Percentiles rank a stretch among this genome's conserved stretches.
Evolutionary conservation across 2,113 vertebrate species (phyloP).

Genomic region (Ailurus styani): DNA sequence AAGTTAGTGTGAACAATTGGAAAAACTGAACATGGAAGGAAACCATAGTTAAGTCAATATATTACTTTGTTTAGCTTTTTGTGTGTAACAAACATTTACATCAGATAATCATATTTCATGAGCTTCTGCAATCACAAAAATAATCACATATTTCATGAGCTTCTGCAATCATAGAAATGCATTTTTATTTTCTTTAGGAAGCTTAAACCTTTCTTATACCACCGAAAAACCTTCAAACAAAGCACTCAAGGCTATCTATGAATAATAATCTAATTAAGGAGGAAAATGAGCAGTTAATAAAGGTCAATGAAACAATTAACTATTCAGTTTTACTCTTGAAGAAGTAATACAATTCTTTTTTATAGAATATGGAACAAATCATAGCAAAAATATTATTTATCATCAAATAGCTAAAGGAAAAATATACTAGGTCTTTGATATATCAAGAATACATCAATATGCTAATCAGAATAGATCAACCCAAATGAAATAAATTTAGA

Average conservation of each 20-base stretch:
- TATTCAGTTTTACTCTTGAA: neutral
- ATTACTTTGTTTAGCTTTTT: slow-evolving; percentile 24
- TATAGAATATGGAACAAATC: slow-evolving; percentile 7
- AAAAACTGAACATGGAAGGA: neutral
- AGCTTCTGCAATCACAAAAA: neutral
- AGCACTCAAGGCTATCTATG: slow-evolving; percentile 23
- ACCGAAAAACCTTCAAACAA: slow-evolving; percentile 20
- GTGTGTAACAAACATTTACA: neutral
- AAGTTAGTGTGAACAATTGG: neutral
- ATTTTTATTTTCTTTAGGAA: slow-evolving; percentile 36
- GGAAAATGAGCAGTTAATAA: slow-evolving; percentile 52
- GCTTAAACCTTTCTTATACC: neutral
- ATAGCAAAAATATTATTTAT: slow-evolving; percentile 40
- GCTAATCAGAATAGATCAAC: neutral
- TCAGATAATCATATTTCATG: neutral
- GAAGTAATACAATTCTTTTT: slow-evolving; percentile 6
- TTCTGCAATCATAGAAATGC: neutral
- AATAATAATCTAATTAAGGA: slow-evolving; percentile 58
- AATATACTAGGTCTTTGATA: neutral
- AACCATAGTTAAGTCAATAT: neutral
- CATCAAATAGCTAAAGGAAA: neutral
- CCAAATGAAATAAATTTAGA: neutral
- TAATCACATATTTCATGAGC: neutral
- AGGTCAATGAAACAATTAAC: slow-evolving; percentile 43
- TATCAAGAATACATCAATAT: neutral